These are phyloP conservation scores for Actenoides lindsayi DNA, from an alignment of 2,113 vertebrate genomes.

Conservation along the genomic window DNA sequence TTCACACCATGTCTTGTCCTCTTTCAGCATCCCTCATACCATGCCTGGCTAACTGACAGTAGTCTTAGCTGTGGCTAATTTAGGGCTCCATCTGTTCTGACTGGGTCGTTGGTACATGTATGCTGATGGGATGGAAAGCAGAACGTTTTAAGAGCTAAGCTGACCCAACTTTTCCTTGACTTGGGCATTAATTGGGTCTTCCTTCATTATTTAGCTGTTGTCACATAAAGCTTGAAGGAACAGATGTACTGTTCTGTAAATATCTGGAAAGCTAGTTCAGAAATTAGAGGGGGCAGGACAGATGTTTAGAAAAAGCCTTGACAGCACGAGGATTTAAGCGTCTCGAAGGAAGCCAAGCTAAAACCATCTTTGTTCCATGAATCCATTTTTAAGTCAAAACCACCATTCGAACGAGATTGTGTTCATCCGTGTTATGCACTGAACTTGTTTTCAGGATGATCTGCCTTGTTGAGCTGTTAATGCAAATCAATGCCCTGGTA, in stretches of 20 bases:
- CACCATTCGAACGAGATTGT: neutral
- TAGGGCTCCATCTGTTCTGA: constrained; percentile 13
- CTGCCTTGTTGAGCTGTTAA: neutral
- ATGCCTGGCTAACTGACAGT: neutral
- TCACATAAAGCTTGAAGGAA: neutral
- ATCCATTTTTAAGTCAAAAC: neutral
- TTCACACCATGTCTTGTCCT: neutral
- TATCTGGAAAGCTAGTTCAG: neutral
- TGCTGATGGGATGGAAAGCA: neutral
- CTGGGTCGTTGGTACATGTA: neutral
- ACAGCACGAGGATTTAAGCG: neutral
- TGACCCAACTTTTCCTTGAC: neutral
- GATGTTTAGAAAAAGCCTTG: neutral
- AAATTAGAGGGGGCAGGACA: neutral
- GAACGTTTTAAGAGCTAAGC: neutral
- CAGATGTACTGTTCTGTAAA: neutral
- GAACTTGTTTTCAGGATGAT: neutral
- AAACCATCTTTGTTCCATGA: neutral
- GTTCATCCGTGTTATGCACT: neutral
- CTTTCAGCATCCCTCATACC: neutral
- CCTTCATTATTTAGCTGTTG: neutral
- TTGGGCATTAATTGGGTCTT: neutral
- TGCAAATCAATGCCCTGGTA: neutral
- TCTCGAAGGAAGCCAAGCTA: neutral
- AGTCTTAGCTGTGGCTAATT: neutral